Percentiles rank a stretch among this genome's conserved stretches.
These are phyloP conservation scores for Drosophila ogumai DNA, from an alignment of 1,140 invertebrate species.

Conservation along the genomic window DNA sequence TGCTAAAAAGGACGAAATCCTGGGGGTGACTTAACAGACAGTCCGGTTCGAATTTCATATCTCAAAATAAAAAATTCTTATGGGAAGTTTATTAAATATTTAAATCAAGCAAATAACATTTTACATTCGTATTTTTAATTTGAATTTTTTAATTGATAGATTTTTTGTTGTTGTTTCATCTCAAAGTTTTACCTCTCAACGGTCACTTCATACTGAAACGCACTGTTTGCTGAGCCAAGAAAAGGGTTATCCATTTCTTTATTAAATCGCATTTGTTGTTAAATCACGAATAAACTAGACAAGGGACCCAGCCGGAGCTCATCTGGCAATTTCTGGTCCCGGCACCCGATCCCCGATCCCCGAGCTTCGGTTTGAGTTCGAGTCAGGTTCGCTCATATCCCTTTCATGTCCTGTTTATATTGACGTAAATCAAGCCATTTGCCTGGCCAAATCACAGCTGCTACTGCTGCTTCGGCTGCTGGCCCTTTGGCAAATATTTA, in stretches of 20 bases:
- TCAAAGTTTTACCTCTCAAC: neutral
- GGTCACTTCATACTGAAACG: neutral
- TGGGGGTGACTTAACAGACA: conserved; percentile 9
- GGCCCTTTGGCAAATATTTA: conserved; percentile 69
- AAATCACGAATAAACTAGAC: conserved; percentile 63
- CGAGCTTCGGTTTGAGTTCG: neutral
- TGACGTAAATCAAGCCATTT: conserved; percentile 71
- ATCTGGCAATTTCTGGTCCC: conserved; percentile 24
- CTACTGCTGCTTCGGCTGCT: conserved; percentile 1
- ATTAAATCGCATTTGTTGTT: conserved; percentile 77
- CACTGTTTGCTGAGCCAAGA: conserved; percentile 28
- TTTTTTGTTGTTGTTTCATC: neutral
- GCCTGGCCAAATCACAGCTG: conserved; percentile 50
- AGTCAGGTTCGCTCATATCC: conserved; percentile 43
- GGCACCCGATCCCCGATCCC: neutral
- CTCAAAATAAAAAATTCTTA: too few relatives aligned
- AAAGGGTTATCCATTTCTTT: conserved; percentile 70
- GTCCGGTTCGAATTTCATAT: too few relatives aligned
- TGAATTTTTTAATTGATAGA: too few relatives aligned
- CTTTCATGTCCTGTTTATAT: conserved; percentile 63
- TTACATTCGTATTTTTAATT: neutral
- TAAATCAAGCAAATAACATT: neutral
- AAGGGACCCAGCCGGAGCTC: conserved; percentile 27
- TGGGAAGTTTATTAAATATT: neutral
- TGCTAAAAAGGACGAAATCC: conserved; percentile 57